A percentile compares a stretch with the other conserved stretches of the same genome.
These are phyloP conservation scores for Caenorhabditis drosophilae DNA, from an alignment of 2,888 invertebrate species.

Conservation along the genomic window DNA sequence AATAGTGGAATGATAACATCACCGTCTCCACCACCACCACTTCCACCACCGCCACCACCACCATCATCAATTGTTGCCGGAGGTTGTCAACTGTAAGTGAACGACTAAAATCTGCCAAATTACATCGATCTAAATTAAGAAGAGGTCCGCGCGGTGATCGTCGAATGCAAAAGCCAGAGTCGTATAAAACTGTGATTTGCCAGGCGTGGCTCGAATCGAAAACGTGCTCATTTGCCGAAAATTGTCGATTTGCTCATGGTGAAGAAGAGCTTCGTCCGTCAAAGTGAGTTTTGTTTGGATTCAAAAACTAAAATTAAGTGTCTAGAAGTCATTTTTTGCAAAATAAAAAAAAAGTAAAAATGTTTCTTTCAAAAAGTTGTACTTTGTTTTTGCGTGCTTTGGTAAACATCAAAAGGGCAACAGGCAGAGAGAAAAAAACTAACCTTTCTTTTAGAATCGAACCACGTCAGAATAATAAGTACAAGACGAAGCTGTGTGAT, in stretches of 20 bases:
- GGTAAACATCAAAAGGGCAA: too few relatives aligned
- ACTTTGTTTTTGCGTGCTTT: too few relatives aligned
- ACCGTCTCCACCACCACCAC: too few relatives aligned
- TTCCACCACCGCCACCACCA: too few relatives aligned
- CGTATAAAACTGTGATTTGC: conserved; percentile 68
- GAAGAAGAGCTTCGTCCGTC: conserved; percentile 62
- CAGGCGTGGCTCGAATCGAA: conserved; percentile 64
- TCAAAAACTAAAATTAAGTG: too few relatives aligned
- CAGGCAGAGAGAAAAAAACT: background rate
- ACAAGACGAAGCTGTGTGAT: conserved; percentile 68
- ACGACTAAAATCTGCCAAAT: background rate
- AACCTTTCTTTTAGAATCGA: conserved; percentile 39
- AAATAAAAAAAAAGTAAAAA: background rate
- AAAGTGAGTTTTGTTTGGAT: conserved; percentile 45
- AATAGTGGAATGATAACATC: too few relatives aligned
- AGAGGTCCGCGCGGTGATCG: conserved; percentile 17
- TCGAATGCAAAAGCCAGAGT: conserved; percentile 57
- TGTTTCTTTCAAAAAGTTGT: too few relatives aligned
- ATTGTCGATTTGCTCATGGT: conserved; percentile 66
- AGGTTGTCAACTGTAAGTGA: too few relatives aligned
- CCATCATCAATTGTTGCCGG: too few relatives aligned
- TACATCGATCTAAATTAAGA: too few relatives aligned
- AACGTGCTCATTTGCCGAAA: conserved; percentile 62
- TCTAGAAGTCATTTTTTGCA: too few relatives aligned
- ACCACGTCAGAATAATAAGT: conserved; percentile 59